Evolutionary conservation across 2,888 invertebrate species (phyloP), one percentile per base, ranked within the genome.

Genomic region (Mimachlamys varia): DNA sequence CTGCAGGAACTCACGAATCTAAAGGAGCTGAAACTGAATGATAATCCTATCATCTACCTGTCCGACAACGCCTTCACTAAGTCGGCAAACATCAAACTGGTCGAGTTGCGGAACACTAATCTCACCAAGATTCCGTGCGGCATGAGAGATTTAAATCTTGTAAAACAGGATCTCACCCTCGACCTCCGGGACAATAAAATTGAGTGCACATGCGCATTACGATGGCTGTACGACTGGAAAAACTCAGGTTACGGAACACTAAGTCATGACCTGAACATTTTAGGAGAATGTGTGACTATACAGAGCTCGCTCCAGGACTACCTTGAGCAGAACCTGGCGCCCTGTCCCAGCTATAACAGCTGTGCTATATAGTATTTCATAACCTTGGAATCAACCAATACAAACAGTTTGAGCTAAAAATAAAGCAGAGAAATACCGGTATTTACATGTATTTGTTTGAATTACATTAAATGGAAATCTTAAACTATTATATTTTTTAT

Each of bases 151-250:
- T 19, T 91, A 87, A 76, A 7, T 33, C 76, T 76, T 13, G 5
- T 27, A 7, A 33, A 76, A 0, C 89, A 53, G 13, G 44, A 55
- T 22, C 12, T 91, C 12, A 88, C 88, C 4, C 44, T 92, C 5
- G 90, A 92, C 76, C 62, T 94, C 1, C 53, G 87, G 1, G 88
- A 89, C 2, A 92, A 93, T 0, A 88, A 88, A 2, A 94, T 94
- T 38, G 93, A 93, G 88, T 94, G 94, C 89, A 94, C 93, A 17
- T 94, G 94, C 88, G 94, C 93, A 87, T 55, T 94, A 33, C 92
- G 92, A 17, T 94, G 94, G 94, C 87, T 94, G 12, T 90, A 90
- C 15, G 62, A 88, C 22, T 92, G 92, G 92, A 92, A 90, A 88
- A 91, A 92, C 5, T 33, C 90, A 7, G 90, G 91, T 33, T 90